Evolutionary conservation across 2,797 vertebrate species (phyloP), one percentile per base, ranked within the genome.

Genomic region (Myripristis jacobus): DNA sequence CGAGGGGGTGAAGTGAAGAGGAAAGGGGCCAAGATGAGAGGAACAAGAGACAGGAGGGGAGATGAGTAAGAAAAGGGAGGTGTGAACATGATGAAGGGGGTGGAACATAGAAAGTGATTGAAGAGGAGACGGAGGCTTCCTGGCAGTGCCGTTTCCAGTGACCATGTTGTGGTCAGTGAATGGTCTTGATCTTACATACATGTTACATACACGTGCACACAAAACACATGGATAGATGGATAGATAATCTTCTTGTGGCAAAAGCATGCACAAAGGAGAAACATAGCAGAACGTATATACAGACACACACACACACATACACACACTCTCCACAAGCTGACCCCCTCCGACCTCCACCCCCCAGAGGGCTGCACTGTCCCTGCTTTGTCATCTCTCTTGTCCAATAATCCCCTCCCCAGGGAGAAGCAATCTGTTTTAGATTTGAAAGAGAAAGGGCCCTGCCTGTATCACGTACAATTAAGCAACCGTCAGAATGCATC

Each of bases 371-470:
- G 68, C 87, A 91, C 88, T 90, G 91, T 93, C 87, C 88, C 79
- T 79, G 88, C 91, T 88, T 91, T 91, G 90, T 92, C 91, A 84
- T 86, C 87, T 78, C 86, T 78, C 81, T 91, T 89, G 88, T 90
- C 84, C 78, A 87, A 75, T 92, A 92, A 93, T 91, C 87, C 88
- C 73, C 84, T 92, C 87, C 88, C 88, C 73, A 79, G 87, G 85
- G 93, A 92, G 91, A 93, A 90, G 87, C 91, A 93, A 94, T 94
- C 93, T 93, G 92, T 91, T 93, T 93, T 89, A 87, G 88, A 91
- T 92, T 88, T 93, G 83, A 92, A 91, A 88, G 88, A 87, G 88
- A 93, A 93, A 90, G 86, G 82, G 66, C 78, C 80, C 65, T 81
- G 88, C 75, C 89, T 89, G 88, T 89, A 91, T 94, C 91, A 89